Conservation (phyloP, 2,888 invertebrate genomes). For the Neuroscelio doddi region DNA sequence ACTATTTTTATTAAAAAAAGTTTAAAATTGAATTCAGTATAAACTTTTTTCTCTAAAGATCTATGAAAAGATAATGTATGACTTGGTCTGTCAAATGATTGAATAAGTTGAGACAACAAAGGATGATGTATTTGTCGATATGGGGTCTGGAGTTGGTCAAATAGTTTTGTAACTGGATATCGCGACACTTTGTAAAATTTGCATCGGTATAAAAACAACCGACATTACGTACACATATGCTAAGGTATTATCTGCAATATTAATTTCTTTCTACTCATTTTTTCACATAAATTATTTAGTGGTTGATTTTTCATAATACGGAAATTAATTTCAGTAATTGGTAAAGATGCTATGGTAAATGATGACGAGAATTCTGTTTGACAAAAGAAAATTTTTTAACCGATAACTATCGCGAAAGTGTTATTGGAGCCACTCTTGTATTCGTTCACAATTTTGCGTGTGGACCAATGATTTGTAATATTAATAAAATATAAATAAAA, state of each 20-base stretch:
- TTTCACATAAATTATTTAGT: neutral
- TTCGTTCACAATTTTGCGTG: slow-evolving; percentile 99
- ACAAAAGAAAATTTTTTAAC: slow-evolving; percentile 96
- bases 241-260: slow-evolving; percentile 76
- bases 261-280: too few species aligned
- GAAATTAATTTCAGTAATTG: slow-evolving; percentile 91
- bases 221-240: slow-evolving; percentile 97
- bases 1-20: too few species aligned
- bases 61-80: slow-evolving; percentile 99
- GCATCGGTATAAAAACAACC: slow-evolving; percentile 97
- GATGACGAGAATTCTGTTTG: slow-evolving; percentile 90
- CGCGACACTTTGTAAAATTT: slow-evolving; percentile 91
- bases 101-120: slow-evolving; percentile 93
- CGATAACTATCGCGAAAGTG: slow-evolving; percentile 93
- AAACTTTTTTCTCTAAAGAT: slow-evolving; percentile 99
- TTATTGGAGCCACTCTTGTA: slow-evolving; percentile 94
- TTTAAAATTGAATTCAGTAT: slow-evolving; percentile 98
- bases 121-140: slow-evolving; percentile 97
- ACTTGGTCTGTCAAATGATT: slow-evolving; percentile 98
- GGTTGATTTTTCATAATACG: slow-evolving; percentile 88
- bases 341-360: slow-evolving; percentile 99
- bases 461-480: slow-evolving; percentile 96
- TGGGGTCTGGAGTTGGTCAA: slow-evolving; percentile 99
- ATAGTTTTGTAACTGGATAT: slow-evolving; percentile 99
- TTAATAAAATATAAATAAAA: too few species aligned